Conservation (phyloP, 2,797 vertebrate species). For the Sarcoramphus papa region DNA sequence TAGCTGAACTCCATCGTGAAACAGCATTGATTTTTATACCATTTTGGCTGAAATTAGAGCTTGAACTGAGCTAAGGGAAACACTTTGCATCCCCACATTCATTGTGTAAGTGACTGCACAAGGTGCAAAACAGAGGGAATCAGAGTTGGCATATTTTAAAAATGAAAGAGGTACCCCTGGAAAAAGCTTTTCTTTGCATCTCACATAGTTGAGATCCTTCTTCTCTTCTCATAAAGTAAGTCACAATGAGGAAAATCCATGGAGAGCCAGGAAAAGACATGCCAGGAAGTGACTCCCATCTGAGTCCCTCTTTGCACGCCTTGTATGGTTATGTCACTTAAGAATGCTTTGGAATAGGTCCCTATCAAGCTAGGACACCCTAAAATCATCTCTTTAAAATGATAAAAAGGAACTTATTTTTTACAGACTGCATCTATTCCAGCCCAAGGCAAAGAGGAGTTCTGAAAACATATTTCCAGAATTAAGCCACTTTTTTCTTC, state of each 20-base stretch:
- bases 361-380: neutral
- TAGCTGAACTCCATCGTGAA: neutral
- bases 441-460: neutral
- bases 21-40: neutral
- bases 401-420: neutral
- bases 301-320: neutral
- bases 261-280: rapidly evolving
- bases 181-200: neutral
- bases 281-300: neutral
- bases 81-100: neutral
- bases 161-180: neutral
- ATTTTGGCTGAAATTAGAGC: neutral
- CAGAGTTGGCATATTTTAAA: neutral
- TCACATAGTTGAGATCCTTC: neutral
- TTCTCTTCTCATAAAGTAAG: neutral
- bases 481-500: neutral
- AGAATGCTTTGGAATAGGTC: neutral
- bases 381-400: neutral
- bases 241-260: neutral
- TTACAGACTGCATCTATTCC: neutral
- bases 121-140: neutral
- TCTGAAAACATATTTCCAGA: neutral
- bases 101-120: neutral
- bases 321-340: neutral
- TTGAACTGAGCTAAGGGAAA: neutral